Base-by-base conservation (phyloP, 2,888 invertebrate species). In the Macropis europaea region DNA sequence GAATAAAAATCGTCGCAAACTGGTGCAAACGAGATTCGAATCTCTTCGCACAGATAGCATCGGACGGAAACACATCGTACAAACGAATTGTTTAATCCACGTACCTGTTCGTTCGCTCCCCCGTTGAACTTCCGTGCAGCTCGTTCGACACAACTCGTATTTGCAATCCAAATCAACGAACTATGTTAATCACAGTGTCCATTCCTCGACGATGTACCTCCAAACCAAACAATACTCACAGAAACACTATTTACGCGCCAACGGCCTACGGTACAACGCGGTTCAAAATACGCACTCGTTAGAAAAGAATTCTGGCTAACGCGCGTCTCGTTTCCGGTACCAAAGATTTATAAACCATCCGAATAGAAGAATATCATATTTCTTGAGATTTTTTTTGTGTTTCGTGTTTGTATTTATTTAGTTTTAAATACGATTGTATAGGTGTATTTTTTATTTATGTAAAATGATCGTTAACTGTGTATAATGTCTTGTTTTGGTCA, bases 151-250 rank as follows among this genome's bases (percentile, higher is more conserved):
- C 67, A 47, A 48, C 32, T 34, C 52, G 48, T 38, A 82, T 82
- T 82, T 82, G 80, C 78, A 79, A 82, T 76, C 75, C 77, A 80
- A 79, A 82, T 82, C 66, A 77, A 82, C 70, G 54, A 73, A 68
- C 64, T 47, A 62, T 79, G 78, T 62, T 81, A 78, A 77, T 77
- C 19, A 24, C 47, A 9, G n/a, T 19, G 32, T 19, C 28, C 13
- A 15, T 28, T 7, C 30, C 7, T 7, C 24, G 13, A 24, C 17
- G 22, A 9, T 28, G 32, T 17, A 69, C 38, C 34, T 66, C 47
- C 34, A 48, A 59, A 70, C 32, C 6, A n/a, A 11, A n/a, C 38
- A 34, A 11, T 1, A 11, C 11, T 2, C 45, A 26, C 19, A 17
- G 19, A 17, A 43, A 11, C 11, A 11, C 15, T 7, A 3, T 30